phyloP scores from a whole-genome alignment of 1,140 invertebrate genomes.

The Leptinotarsa undecemlineata region DNA sequence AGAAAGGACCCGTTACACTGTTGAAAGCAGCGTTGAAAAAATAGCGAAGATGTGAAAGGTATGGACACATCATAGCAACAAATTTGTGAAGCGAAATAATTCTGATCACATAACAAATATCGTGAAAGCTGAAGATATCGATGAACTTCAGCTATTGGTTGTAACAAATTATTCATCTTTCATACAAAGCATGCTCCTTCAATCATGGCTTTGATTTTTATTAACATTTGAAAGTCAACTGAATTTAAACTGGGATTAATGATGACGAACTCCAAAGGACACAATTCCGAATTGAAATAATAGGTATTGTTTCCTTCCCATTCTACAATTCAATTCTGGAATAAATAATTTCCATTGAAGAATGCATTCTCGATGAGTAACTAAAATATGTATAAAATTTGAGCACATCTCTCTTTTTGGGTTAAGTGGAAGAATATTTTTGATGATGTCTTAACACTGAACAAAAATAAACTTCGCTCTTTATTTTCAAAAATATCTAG shows the following conservation, averaged over 20 bases:
- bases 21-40: conserved; percentile 16
- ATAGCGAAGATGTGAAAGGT: conserved; percentile 5
- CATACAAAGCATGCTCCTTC: conserved; percentile 6
- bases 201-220: background rate
- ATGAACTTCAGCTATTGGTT: conserved; percentile 11
- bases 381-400: no score
- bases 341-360: no score
- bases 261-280: no score
- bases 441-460: no score
- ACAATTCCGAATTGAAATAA: no score
- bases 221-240: background rate
- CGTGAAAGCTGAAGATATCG: conserved; percentile 12
- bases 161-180: conserved; percentile 5
- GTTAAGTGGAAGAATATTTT: no score
- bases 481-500: no score
- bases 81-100: conserved; percentile 22
- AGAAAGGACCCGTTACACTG: conserved; percentile 2
- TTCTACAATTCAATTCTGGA: no score
- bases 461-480: no score
- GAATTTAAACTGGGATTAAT: conserved; percentile 14
- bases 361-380: no score
- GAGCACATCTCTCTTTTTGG: no score
- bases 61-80: conserved; percentile 5
- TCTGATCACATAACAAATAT: conserved; percentile 10
- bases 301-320: no score